phyloP scores from a whole-genome alignment of 2,113 vertebrate genomes.

The Leucoraja erinaceus region DNA sequence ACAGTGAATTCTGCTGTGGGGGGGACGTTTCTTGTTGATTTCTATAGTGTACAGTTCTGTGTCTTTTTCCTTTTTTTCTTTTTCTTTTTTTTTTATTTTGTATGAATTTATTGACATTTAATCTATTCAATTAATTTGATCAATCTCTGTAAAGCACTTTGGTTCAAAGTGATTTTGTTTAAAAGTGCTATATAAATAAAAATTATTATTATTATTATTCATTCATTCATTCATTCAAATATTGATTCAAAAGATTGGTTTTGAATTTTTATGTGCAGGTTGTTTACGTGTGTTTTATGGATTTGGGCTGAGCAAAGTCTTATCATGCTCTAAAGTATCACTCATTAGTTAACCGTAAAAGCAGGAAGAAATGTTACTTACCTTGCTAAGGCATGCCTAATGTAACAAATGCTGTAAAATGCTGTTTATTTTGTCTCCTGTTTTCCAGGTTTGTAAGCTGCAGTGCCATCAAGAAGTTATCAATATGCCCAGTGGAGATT shows the following conservation, averaged over 20 bases:
- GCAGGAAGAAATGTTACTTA: background rate
- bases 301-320: background rate
- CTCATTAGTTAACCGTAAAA: background rate
- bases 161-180: too few species aligned
- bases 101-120: too few species aligned
- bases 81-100: too few species aligned
- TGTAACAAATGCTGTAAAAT: background rate
- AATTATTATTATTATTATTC: too few species aligned
- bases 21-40: too few species aligned
- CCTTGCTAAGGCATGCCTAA: background rate
- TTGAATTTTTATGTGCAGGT: background rate
- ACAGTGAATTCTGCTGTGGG: too few species aligned
- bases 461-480: conserved; percentile 41
- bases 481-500: conserved; percentile 45
- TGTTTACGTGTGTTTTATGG: background rate
- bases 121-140: too few species aligned
- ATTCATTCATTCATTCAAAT: background rate
- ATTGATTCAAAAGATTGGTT: background rate
- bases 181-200: too few species aligned
- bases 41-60: too few species aligned
- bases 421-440: conserved; percentile 44
- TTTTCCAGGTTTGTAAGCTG: conserved; percentile 56
- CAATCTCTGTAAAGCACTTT: too few species aligned
- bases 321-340: background rate
- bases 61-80: too few species aligned